These are phyloP conservation scores for Hylaeus anthracinus DNA, from an alignment of 1,140 invertebrate genomes.

Conservation along the genomic window DNA sequence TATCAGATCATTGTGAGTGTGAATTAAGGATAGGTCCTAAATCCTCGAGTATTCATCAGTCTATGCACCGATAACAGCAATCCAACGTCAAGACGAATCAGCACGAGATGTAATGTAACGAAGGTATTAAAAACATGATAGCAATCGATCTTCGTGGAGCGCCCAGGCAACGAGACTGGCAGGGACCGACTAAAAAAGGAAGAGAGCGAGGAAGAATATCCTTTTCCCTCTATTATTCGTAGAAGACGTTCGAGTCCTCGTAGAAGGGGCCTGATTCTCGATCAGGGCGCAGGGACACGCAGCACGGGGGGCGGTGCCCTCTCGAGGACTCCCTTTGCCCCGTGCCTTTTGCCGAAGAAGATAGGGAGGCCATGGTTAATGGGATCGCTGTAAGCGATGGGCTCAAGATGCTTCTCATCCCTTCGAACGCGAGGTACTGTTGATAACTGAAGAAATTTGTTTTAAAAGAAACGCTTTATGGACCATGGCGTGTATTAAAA, in stretches of 20 bases:
- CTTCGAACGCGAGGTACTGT: neutral
- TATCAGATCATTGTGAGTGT: too few species aligned
- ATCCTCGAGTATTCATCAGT: too few species aligned
- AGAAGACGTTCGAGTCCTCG: neutral
- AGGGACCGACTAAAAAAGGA: neutral
- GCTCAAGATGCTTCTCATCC: neutral
- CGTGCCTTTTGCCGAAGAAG: constrained; percentile 14
- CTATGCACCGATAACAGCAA: too few species aligned
- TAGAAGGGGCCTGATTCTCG: constrained; percentile 27
- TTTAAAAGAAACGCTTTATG: too few species aligned
- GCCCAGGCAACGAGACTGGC: neutral
- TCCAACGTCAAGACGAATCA: too few species aligned
- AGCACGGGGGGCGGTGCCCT: constrained; percentile 26
- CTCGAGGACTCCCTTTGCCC: neutral
- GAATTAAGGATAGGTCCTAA: too few species aligned
- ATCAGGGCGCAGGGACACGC: constrained; percentile 50
- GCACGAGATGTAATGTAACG: neutral
- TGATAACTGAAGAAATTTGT: too few species aligned
- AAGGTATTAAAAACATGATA: constrained; percentile 17
- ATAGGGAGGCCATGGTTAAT: constrained; percentile 63
- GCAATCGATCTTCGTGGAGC: neutral
- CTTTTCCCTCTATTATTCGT: constrained; percentile 22
- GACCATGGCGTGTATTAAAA: too few species aligned
- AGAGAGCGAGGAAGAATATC: neutral
- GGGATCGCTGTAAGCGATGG: constrained; percentile 61